Conservation (phyloP, 2,888 invertebrate species). For the Eugnorisma glareosa region DNA sequence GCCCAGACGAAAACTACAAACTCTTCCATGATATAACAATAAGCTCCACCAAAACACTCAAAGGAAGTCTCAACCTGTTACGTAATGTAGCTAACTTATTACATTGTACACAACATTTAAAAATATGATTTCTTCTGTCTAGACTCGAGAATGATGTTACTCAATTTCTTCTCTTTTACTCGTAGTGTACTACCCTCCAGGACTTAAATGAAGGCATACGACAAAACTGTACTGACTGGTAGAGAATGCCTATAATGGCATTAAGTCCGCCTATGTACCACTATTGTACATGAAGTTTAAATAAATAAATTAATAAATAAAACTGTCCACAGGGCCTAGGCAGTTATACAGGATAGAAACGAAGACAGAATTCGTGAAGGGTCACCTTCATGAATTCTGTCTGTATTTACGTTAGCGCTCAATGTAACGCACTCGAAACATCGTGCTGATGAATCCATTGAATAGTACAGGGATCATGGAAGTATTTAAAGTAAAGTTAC, state of each 20-base stretch:
- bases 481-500: too few species aligned
- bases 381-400: too few species aligned
- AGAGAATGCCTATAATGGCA: too few species aligned
- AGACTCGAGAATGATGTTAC: background rate
- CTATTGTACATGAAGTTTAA: too few species aligned
- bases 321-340: background rate
- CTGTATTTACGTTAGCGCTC: too few species aligned
- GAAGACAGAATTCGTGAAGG: too few species aligned
- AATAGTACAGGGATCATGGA: too few species aligned
- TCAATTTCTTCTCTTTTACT: background rate
- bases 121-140: background rate
- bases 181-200: background rate
- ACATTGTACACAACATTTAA: background rate
- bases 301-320: too few species aligned
- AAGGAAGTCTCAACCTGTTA: conserved; percentile 3
- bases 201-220: background rate
- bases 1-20: conserved; percentile 23
- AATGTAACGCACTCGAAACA: too few species aligned
- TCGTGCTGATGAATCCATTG: too few species aligned
- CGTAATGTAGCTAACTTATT: background rate
- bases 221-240: background rate
- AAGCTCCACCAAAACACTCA: background rate
- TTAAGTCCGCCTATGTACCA: too few species aligned
- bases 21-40: conserved; percentile 2
- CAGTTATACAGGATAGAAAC: background rate